Base-by-base conservation (phyloP, 1,140 invertebrate species). In the Apis laboriosa region DNA sequence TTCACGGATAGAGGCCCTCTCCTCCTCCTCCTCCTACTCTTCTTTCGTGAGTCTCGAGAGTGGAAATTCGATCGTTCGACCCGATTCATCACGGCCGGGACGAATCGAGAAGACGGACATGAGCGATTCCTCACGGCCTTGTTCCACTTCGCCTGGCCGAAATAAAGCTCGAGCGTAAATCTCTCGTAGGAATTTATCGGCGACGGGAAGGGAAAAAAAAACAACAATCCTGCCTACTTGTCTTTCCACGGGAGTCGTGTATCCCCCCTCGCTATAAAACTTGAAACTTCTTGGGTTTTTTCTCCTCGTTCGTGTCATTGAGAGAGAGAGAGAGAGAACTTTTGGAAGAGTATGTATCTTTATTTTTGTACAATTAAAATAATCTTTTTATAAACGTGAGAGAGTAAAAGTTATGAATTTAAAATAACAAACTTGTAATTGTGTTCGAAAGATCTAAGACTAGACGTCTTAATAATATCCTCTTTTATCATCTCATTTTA, bases 81-180 rank as follows among this genome's bases (percentile, higher is more conserved):
- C 9, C 21, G 53, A 73, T 80, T 80, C 63, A 80, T 63, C 24
- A 28, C 56, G 15, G 28, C 1, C 24, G 21, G 9, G 9, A 5
- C 28, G 28, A 13, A 34, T 75, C 5, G n/a, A 34, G 58, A 43
- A 49, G 12, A 68, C 66, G 24, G n/a, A 15, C 28, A 28, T 12
- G 53, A n/a, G 28, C 28, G n/a, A 55, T 67, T 55, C 75, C 51
- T 43, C 63, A 2, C 58, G 17, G 43, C 7, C 63, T 43, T 49
- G 75, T 64, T 56, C 72, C 70, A 56, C 60, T 80, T 74, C 15
- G 53, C 9, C 28, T 2, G 17, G 19, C 9, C 56, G 55, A 51
- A 78, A 70, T 88, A 85, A 85, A 85, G 84, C 49, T 19, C 77
- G 24, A n/a, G 71, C 74, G 82, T 83, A 89, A 89, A 89, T 87